Conservation (phyloP, 2,113 vertebrate genomes). For the Pterophyllum scalare region DNA sequence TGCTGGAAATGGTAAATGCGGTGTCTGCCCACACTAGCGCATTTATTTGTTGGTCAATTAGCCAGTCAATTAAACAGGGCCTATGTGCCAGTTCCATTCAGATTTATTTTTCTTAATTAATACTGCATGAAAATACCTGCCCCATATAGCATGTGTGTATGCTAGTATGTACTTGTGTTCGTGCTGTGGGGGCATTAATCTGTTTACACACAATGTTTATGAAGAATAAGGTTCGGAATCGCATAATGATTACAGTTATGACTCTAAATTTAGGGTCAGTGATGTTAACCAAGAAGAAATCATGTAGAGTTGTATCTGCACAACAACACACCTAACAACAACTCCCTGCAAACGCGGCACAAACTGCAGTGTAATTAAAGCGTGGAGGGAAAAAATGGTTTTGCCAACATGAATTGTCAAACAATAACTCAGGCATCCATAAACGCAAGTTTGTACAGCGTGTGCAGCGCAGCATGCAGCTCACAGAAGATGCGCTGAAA, state of each 20-base stretch:
- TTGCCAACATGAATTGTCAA: neutral
- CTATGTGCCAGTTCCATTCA: neutral
- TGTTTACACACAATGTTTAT: neutral
- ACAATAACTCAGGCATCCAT: neutral
- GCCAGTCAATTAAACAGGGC: neutral
- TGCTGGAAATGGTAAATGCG: neutral
- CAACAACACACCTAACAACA: neutral
- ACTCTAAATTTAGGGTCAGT: no score
- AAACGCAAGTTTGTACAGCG: no score
- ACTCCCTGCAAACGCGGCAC: neutral
- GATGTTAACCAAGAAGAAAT: neutral
- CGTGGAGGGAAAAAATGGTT: neutral
- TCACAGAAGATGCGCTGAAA: neutral
- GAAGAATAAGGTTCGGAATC: neutral
- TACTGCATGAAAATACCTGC: rapidly evolving
- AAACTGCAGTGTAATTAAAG: neutral
- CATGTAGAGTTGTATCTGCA: rapidly evolving
- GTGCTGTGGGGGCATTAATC: neutral
- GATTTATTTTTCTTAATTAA: neutral
- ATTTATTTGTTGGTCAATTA: conserved; percentile 16
- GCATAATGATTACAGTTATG: neutral
- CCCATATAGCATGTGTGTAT: neutral
- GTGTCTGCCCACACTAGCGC: neutral
- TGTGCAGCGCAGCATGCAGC: rapidly evolving
- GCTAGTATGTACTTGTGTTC: neutral